phyloP scores from a whole-genome alignment of 1,140 invertebrate genomes.

The Pygmarrhopalites habei region DNA sequence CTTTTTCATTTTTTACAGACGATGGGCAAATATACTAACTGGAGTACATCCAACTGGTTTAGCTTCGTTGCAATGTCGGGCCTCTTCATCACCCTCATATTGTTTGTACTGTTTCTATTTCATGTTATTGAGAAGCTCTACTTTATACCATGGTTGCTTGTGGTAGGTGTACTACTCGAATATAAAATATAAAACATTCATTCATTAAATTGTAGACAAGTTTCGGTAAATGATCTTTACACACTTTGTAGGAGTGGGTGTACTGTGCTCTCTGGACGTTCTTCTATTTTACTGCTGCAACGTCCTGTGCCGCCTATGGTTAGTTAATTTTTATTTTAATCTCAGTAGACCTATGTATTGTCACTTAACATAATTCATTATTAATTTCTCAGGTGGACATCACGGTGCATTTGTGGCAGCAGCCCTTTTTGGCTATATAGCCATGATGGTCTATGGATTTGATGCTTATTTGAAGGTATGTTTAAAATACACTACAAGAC shows the following conservation, averaged over 20 bases:
- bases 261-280: conserved; percentile 64
- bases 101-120: conserved; percentile 73
- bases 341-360: too few species aligned
- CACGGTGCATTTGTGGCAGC: too few species aligned
- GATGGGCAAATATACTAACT: conserved; percentile 49
- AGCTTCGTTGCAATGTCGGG: conserved; percentile 74
- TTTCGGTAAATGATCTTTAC: too few species aligned
- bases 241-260: conserved; percentile 62
- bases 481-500: too few species aligned
- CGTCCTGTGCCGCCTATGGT: conserved; percentile 52
- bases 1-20: too few species aligned
- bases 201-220: too few species aligned
- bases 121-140: conserved; percentile 77
- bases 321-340: too few species aligned
- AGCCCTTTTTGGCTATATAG: conserved; percentile 72
- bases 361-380: too few species aligned
- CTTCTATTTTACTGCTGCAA: conserved; percentile 62
- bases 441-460: conserved; percentile 65
- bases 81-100: conserved; percentile 74
- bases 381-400: too few species aligned
- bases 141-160: conserved; percentile 77
- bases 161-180: too few species aligned
- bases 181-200: too few species aligned
- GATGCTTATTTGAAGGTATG: conserved; percentile 68
- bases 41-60: conserved; percentile 58